Percentiles rank a stretch among this genome's conserved stretches.
Conservation (phyloP, 2,888 invertebrate genomes). For the Scaptomyza tumidula region DNA sequence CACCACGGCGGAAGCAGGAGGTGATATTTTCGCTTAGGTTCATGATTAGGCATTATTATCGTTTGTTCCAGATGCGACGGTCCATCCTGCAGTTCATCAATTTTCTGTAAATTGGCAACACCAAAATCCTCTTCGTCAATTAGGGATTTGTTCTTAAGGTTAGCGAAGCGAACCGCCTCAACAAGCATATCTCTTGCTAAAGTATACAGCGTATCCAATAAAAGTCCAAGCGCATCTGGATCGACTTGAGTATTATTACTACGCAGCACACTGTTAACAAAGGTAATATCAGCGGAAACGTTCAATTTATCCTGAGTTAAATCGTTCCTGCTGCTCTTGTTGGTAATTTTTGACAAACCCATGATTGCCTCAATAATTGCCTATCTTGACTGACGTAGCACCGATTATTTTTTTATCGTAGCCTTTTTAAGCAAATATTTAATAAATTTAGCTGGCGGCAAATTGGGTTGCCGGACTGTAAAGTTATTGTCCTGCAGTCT, state of each 20-base stretch:
- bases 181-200: constrained; percentile 27
- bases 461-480: too few species aligned
- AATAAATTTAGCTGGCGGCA: too few species aligned
- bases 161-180: constrained; percentile 34
- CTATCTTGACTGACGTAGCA: too few species aligned
- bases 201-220: constrained; percentile 26
- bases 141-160: constrained; percentile 16
- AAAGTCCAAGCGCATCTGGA: constrained; percentile 1
- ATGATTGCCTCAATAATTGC: neutral
- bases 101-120: constrained; percentile 11
- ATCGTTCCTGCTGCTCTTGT: neutral
- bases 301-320: neutral
- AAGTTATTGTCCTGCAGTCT: too few species aligned
- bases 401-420: too few species aligned
- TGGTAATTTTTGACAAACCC: neutral
- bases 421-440: too few species aligned
- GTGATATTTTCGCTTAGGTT: constrained; percentile 2
- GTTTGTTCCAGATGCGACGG: neutral
- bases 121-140: constrained; percentile 33
- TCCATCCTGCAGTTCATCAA: constrained; percentile 19
- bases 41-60: neutral
- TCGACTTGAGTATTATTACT: neutral
- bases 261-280: constrained; percentile 21
- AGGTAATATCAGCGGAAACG: neutral
- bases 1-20: constrained; percentile 8